Base-by-base conservation (phyloP, 1,140 invertebrate species). In the Drosophila nikananu region DNA sequence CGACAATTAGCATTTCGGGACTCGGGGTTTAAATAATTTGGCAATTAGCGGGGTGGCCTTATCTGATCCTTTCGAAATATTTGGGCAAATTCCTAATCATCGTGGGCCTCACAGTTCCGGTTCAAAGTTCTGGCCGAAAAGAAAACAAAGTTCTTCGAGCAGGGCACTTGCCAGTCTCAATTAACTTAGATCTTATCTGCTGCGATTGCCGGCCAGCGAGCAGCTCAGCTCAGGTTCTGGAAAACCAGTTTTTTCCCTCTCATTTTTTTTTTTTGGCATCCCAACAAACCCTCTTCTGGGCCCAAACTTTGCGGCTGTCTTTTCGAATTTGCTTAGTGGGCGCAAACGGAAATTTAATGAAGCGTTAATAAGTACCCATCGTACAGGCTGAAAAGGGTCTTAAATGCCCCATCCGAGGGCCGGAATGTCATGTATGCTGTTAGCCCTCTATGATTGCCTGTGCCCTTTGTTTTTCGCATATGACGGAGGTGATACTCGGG, bases 301-400 rank as follows among this genome's bases (percentile, higher is more conserved):
- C 52, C 58, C 44, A 39, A 57, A 19, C 46, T 58, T 62, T 27
- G 61, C 42, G 60, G 83, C 84, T 81, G 84, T 89, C 83, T 48
- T 41, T 27, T 87, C 79, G 44, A 61, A 59, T 83, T 67, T 70
- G 70, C 75, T 79, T 89, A 64, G 55, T 82, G 83, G 70, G 77
- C 81, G 73, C 77, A 77, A 86, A 75, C 76, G 58, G 19, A 73
- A 64, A 75, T 73, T 81, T 81, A 87, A 87, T 87, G 84, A 87
- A 81, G 84, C 86, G 84, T 90, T 87, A 87, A 90, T 89, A 87
- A 87, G 77, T 87, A 73, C 70, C 59, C 70, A 63, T 68, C 80
- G 66, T 66, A 54, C 58, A 44, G 55, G 49, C 61, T 68, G 64
- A 70, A 81, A 84, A 42, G 66, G 62, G 60, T 61, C 70, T 62